A percentile compares a stretch with the other conserved stretches of the same genome.
These are phyloP conservation scores for Nebria ingens DNA, from an alignment of 1,140 invertebrate genomes.

Conservation along the genomic window DNA sequence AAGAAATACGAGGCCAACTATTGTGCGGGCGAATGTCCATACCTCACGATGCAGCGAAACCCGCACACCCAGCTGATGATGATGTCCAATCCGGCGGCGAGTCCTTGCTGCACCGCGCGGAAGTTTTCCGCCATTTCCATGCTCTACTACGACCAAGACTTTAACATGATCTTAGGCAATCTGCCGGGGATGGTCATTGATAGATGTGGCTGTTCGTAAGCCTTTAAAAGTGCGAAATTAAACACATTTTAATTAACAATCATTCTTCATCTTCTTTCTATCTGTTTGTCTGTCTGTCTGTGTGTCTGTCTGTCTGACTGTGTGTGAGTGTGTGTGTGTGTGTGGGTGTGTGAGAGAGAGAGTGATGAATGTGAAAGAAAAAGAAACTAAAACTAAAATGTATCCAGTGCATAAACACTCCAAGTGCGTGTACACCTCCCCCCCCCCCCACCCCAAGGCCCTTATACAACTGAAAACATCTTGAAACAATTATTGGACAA, in stretches of 20 bases:
- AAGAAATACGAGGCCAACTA: conserved; percentile 93
- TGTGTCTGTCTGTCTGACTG: background rate
- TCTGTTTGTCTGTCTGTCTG: background rate
- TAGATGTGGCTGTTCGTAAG: conserved; percentile 81
- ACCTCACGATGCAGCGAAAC: conserved; percentile 78
- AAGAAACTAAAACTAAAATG: no score
- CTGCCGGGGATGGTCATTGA: conserved; percentile 90
- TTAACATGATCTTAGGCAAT: conserved; percentile 78
- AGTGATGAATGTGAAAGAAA: no score
- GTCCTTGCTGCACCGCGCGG: conserved; percentile 82
- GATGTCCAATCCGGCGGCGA: conserved; percentile 53
- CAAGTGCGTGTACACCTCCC: no score
- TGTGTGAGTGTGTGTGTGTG: background rate
- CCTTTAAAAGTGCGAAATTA: background rate
- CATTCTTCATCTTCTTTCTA: background rate
- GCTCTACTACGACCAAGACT: conserved; percentile 83
- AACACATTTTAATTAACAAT: background rate
- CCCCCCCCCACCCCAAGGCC: no score
- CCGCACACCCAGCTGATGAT: conserved; percentile 90
- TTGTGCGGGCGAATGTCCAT: conserved; percentile 91
- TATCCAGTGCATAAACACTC: no score
- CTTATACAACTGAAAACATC: no score
- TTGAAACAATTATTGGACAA: no score
- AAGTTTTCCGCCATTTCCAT: conserved; percentile 84
- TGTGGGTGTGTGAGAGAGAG: background rate